Evolutionary conservation across 2,113 vertebrate genomes (phyloP).

Genomic region (Clarias magur): DNA sequence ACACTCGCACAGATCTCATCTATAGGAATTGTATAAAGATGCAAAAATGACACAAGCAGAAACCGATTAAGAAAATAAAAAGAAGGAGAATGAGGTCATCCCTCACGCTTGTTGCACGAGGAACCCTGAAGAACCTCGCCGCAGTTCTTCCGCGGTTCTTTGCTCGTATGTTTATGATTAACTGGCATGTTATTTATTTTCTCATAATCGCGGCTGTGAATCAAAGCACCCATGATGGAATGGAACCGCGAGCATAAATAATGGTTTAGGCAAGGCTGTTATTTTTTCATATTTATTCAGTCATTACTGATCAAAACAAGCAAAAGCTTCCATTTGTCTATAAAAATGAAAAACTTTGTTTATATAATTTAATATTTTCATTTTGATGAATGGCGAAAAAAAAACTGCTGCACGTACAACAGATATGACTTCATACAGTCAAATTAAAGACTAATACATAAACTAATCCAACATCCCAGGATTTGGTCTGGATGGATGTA

Average conservation of each 20-base stretch:
- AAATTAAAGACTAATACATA: not conserved
- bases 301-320: not conserved
- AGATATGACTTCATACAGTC: not conserved
- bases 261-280: not conserved
- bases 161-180: slow-evolving; percentile 6
- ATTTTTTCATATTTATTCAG: not conserved
- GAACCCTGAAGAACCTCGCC: not conserved
- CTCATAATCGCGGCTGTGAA: slow-evolving; percentile 1
- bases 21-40: not conserved
- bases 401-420: too few relatives aligned
- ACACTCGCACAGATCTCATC: not conserved
- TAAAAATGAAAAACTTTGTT: not conserved
- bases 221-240: not conserved
- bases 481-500: not conserved
- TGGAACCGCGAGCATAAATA: not conserved
- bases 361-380: not conserved
- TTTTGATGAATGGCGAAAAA: too few relatives aligned
- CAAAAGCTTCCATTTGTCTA: not conserved
- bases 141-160: not conserved
- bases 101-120: not conserved
- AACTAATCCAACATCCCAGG: not conserved
- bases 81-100: not conserved
- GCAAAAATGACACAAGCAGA: not conserved
- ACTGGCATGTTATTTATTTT: slow-evolving; percentile 19
- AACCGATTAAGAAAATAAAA: not conserved